Conservation (phyloP, 2,797 vertebrate genomes). For the Chiloscyllium punctatum region DNA sequence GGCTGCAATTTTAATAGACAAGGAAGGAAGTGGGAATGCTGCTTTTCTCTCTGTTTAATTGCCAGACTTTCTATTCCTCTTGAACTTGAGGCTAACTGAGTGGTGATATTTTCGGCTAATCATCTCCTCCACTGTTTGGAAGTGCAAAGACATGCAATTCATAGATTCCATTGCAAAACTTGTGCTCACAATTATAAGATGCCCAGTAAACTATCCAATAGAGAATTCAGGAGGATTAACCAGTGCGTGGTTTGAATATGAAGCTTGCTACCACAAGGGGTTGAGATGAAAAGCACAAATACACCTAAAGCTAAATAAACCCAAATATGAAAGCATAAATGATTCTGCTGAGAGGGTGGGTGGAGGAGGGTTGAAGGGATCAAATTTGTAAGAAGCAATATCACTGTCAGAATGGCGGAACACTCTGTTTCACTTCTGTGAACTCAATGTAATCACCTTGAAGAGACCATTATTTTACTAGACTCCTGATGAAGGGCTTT, state of each 20-base stretch:
- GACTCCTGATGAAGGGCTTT: too few relatives aligned
- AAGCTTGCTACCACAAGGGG: background rate
- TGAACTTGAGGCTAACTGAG: background rate
- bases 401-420: background rate
- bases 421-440: background rate
- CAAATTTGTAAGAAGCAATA: too few relatives aligned
- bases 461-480: background rate
- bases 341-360: background rate
- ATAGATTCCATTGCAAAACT: background rate
- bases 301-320: background rate
- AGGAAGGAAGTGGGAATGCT: background rate
- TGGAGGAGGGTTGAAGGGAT: background rate
- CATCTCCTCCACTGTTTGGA: too few relatives aligned
- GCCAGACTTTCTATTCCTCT: background rate
- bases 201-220: background rate
- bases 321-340: background rate
- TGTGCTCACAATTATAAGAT: background rate
- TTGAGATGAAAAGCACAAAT: background rate
- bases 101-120: too few relatives aligned
- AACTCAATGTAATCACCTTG: background rate
- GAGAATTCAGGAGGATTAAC: background rate
- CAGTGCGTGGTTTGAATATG: background rate
- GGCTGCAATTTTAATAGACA: background rate
- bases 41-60: background rate
- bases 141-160: background rate